Base-by-base conservation (phyloP, 2,888 invertebrate species). In the Lissocephala sabroskyi region DNA sequence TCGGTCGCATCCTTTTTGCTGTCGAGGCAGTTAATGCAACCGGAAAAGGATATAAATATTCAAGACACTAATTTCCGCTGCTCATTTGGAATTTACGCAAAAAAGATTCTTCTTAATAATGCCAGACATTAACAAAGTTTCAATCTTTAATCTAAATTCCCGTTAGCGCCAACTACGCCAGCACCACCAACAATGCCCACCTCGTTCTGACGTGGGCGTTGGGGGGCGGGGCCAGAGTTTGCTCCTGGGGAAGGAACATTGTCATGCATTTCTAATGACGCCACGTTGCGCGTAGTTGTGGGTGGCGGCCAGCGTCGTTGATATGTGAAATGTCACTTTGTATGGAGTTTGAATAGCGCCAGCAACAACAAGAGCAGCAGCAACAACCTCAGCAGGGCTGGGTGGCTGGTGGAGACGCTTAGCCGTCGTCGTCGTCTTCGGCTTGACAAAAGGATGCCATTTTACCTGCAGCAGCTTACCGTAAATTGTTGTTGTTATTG, bases 221-320 rank as follows among this genome's bases (percentile, higher is more conserved):
- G n/a, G 28, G 32, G 62, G 52, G 59, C 35, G 65, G 50, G 64
- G 52, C 45, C 48, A 16, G 45, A 23, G 23, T 23, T 23, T 23
- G 30, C 23, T 41, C 41, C 45, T 52, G 52, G 42, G 37, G 32
- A 36, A 47, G 51, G 52, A 52, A 65, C 75, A 78, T 70, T 73
- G 79, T 78, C 78, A 79, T 78, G 75, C 76, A 78, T 79, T 75
- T 70, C 70, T 79, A 78, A 78, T 79, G 79, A 79, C 58, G 65
- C 62, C 57, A 23, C 23, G 60, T 57, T 33, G 43, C 57, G 64
- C 58, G 55, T 23, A 17, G 29, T 18, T 42, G 37, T 16, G 11
- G 40, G 10, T 10, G 30, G 14, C 19, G 9, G 13, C 18, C 10
- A 13, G 30, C 16, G 43, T 43, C 56, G 66, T 64, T 75, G 74